Evolutionary conservation across 2,113 vertebrate genomes (phyloP).

Genomic region (Formicarius rufipectus): DNA sequence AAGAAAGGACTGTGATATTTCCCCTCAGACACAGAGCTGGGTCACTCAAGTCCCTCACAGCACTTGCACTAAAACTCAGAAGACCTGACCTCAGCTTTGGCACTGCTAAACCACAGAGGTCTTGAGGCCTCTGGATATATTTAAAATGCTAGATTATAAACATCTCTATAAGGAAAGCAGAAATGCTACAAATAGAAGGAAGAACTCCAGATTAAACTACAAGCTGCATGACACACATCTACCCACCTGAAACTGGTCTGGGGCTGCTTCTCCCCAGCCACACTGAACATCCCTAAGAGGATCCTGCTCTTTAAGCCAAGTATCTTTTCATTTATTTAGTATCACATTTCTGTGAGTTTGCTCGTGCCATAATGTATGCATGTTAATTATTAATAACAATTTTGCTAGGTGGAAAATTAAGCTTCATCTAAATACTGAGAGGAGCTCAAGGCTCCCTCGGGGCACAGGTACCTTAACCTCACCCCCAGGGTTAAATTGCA

Average conservation of each 20-base stretch:
- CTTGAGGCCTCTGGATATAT: not conserved
- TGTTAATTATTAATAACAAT: not conserved
- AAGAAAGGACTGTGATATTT: not conserved
- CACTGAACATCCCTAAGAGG: not conserved
- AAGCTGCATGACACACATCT: not conserved
- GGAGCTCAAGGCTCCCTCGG: not conserved
- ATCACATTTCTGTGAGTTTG: not conserved
- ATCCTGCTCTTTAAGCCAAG: not conserved
- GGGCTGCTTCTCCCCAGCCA: not conserved
- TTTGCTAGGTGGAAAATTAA: not conserved
- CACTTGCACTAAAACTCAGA: fast-evolving
- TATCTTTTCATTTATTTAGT: not conserved
- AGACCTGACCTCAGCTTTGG: not conserved
- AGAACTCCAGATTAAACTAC: not conserved
- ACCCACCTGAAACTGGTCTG: not conserved
- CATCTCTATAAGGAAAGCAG: not conserved
- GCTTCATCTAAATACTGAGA: not conserved
- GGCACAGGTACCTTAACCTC: not conserved
- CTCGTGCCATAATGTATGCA: not conserved
- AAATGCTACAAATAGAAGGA: not conserved
- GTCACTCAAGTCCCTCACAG: not conserved
- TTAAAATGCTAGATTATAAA: not conserved
- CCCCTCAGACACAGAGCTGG: not conserved
- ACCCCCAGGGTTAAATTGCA: not conserved
- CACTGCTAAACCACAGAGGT: not conserved